phyloP scores from a whole-genome alignment of 2,888 invertebrate species.

The Leucozona laternaria region DNA sequence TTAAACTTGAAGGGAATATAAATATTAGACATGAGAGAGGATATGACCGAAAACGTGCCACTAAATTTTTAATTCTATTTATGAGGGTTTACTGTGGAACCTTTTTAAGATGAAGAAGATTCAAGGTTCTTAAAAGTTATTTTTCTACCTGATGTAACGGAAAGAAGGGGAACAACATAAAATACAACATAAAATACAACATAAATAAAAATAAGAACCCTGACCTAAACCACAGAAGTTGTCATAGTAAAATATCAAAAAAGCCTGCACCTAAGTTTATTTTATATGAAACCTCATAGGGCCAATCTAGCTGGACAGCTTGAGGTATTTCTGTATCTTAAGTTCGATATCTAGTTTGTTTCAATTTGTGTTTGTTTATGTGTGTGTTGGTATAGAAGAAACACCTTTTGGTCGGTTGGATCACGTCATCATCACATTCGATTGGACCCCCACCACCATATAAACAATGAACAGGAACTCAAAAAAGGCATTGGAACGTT shows the following conservation, averaged over 20 bases:
- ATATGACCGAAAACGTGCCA: not conserved
- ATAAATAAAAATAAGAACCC: not conserved
- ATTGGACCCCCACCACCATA: slow-evolving; percentile 27
- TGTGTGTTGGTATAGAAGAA: slow-evolving; percentile 4
- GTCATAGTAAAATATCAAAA: not conserved
- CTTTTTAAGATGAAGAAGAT: not conserved
- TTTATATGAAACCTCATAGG: not conserved
- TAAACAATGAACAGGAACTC: slow-evolving; percentile 49
- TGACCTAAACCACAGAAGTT: slow-evolving; percentile 9
- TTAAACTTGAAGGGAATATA: not conserved
- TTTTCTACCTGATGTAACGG: not conserved
- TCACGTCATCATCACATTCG: slow-evolving; percentile 28
- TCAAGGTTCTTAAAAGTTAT: slow-evolving; percentile 7
- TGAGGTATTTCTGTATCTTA: slow-evolving; percentile 43
- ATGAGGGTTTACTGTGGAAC: not conserved
- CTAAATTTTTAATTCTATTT: not conserved
- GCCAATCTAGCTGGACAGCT: not conserved
- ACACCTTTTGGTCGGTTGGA: slow-evolving; percentile 30
- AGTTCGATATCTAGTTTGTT: slow-evolving; percentile 37
- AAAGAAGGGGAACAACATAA: not conserved
- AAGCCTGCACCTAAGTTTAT: not conserved
- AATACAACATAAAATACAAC: not conserved
- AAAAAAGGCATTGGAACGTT: slow-evolving; percentile 14
- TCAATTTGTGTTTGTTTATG: not conserved
- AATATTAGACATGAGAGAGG: not conserved